Evolutionary conservation across 1,140 invertebrate species (phyloP), one percentile per base, ranked within the genome.

Genomic region (Sycophila sp.): DNA sequence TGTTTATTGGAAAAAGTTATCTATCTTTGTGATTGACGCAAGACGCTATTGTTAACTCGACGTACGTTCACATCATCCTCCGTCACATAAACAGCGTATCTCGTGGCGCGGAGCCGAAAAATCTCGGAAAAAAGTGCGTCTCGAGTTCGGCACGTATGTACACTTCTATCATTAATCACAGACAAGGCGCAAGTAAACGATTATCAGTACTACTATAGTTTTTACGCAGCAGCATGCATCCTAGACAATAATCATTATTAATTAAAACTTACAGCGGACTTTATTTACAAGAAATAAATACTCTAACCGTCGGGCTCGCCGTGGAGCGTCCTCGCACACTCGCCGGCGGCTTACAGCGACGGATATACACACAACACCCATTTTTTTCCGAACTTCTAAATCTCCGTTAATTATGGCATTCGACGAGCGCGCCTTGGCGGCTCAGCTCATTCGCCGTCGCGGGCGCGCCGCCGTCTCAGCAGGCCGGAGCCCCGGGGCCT

Each of bases 391-490:
- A 53, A 42, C 34, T 58, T 63, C 28, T 26, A 66, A 28, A 65
- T 71, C 4, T 72, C 64, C 40, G 60, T 71, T n/a, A n/a, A n/a
- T n/a, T 78, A 80, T 80, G 78, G 78, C 79, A 77, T 79, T 38
- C 40, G 40, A 47, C 47, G 13, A 10, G 42, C 7, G 42, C 42
- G 42, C 10, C 42, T 22, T 8, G 42, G n/a, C 6, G 8, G 2
- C 4, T 10, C 5, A 17, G 4, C 24, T 51, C 28, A 65, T 17
- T 59, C 42, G 17, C 15, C 36, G n/a, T n/a, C 19, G 2, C 77
- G 77, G n/a, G 77, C 78, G 77, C 85, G 87, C 82, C 80, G 86
- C 80, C 83, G 86, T 85, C 76, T 86, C 75, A 78, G 76, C 77
- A 79, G 81, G 67, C 78, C 87, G 72, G 84, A 83, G 0, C 30